Evolutionary conservation across 2,888 invertebrate species (phyloP).

Genomic region (Drosophila falleni): DNA sequence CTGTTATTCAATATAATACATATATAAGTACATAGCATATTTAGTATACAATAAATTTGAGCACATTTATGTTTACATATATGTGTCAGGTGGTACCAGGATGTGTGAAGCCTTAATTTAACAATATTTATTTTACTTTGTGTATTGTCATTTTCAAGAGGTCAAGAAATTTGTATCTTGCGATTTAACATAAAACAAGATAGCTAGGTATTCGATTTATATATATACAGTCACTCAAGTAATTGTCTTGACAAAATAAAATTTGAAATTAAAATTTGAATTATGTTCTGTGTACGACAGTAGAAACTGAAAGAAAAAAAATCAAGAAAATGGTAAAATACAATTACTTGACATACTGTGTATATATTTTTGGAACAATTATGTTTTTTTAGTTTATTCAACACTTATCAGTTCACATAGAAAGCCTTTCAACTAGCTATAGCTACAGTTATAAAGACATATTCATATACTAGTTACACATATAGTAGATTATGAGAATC

Average conservation of each 20-base stretch:
- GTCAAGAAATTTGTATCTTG: constrained; percentile 59
- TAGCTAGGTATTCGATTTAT: constrained; percentile 25
- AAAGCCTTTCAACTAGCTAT: constrained; percentile 43
- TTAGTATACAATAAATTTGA: constrained; percentile 23
- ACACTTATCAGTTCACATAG: constrained; percentile 45
- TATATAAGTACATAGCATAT: constrained; percentile 18
- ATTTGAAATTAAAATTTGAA: no score
- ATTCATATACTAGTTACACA: constrained; percentile 34
- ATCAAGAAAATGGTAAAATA: background rate
- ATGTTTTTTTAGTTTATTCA: constrained; percentile 40
- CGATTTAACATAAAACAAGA: constrained; percentile 38
- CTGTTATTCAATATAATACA: constrained; percentile 32
- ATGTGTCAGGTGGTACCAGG: constrained; percentile 37
- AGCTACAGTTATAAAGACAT: constrained; percentile 10
- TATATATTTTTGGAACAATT: constrained; percentile 8
- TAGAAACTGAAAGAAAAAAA: no score
- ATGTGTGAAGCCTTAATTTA: constrained; percentile 33
- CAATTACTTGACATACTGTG: background rate
- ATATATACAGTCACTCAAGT: constrained; percentile 8
- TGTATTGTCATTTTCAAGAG: constrained; percentile 75
- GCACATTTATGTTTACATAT: constrained; percentile 13
- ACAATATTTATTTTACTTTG: constrained; percentile 27
- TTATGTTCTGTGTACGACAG: no score
- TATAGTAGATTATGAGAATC: constrained; percentile 49
- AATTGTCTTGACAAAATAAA: background rate